These are phyloP conservation scores for Anagyrus pseudococci DNA, from an alignment of 2,888 invertebrate genomes.

Conservation along the genomic window DNA sequence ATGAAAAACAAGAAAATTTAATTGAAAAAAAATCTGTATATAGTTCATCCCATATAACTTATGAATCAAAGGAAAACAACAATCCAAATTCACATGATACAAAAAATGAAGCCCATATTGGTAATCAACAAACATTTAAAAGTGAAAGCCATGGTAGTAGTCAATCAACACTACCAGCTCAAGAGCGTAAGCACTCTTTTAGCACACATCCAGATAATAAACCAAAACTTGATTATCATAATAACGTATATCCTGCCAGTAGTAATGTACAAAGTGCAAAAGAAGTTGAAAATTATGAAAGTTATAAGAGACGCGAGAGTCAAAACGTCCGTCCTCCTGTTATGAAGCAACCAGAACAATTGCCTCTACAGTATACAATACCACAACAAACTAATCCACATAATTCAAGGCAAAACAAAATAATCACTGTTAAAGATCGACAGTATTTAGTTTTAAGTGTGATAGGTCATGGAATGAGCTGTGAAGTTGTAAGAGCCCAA, in stretches of 20 bases:
- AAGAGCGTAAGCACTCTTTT: constrained; percentile 12
- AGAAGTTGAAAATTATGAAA: constrained; percentile 25
- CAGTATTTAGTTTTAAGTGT: constrained; percentile 77
- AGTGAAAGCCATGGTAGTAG: background rate
- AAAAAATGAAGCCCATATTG: constrained; percentile 18
- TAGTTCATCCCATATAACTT: constrained; percentile 18
- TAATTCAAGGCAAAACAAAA: constrained; percentile 54
- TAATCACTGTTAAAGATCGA: constrained; percentile 72
- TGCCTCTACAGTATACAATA: constrained; percentile 25
- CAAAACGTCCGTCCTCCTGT: constrained; percentile 15
- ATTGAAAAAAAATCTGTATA: constrained; percentile 20
- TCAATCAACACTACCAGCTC: constrained; percentile 7
- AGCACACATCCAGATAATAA: constrained; percentile 19
- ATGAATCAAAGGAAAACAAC: constrained; percentile 46
- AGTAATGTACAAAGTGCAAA: constrained; percentile 16
- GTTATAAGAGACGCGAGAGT: constrained; percentile 25
- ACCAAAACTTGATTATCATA: constrained; percentile 24
- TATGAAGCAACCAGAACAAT: constrained; percentile 21
- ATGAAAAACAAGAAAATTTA: constrained; percentile 3
- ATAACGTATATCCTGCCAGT: constrained; percentile 12
- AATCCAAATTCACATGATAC: constrained; percentile 35
- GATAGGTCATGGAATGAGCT: constrained; percentile 89
- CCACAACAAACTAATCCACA: constrained; percentile 22
- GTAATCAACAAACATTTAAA: background rate
- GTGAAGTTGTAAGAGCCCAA: constrained; percentile 78